Evolutionary conservation across 2,113 vertebrate species (phyloP), one percentile per base, ranked within the genome.

Genomic region (Spizaetus ornatus): DNA sequence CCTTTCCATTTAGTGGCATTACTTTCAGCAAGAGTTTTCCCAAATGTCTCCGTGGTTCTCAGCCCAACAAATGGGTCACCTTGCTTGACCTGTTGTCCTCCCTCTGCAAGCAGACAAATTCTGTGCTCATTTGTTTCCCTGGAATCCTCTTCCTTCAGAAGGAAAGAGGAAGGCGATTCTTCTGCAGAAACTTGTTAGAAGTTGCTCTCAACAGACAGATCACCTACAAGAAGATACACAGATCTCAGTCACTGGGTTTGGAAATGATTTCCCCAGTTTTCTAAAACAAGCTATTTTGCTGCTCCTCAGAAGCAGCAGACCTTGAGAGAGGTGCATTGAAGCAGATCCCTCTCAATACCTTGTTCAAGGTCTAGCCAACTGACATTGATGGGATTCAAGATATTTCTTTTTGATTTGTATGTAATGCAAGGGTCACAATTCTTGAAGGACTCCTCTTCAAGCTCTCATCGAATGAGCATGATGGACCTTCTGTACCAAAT

Each of bases 401-500:
- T 6, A 7, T 11, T 72, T 42, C 76, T 53, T 61, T 67, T 61
- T 69, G 26, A 23, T 67, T 65, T 40, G 13, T 19, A 5, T 5
- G 38, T 12, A 52, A 69, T 3, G 4, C 11, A 55, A 69, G 15
- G 56, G 13, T 21, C 80, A 55, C 38, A 42, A 4, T 23, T 36
- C 48, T 58, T 52, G 72, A 66, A 89, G 62, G 69, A 38, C 43
- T 92, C 23, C 21, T 80, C 43, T 43, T 32, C 43, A n/a, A 87
- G 77, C n/a, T 59, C 70, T 66, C 73, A 26, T 4, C 0, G 3
- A 79, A 42, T 1, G 22, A 92, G 6, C 7, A 7, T 0, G 62
- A 70, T 20, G 86, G 88, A 27, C 58, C 78, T 63, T 50, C 27
- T 47, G 40, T 19, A 77, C 50, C 43, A 50, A 55, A 45, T 1